Percentiles rank a stretch among this genome's conserved stretches.
These are phyloP conservation scores for Rhinolophus ferrumequinum DNA, from an alignment of 2,113 vertebrate genomes.

Conservation along the genomic window DNA sequence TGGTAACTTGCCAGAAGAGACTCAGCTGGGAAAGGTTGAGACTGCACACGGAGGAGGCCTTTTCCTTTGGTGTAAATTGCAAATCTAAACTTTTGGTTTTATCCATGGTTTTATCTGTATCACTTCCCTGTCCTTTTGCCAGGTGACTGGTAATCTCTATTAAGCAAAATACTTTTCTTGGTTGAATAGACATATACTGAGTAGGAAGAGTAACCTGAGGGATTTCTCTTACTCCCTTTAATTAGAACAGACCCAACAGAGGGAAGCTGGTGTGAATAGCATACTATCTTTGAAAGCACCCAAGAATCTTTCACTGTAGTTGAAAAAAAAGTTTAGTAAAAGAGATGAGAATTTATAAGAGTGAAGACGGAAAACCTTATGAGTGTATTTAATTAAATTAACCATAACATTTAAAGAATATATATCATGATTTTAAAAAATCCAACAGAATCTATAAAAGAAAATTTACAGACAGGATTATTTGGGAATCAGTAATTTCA, in stretches of 20 bases:
- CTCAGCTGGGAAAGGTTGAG: neutral
- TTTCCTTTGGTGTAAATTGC: neutral
- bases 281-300: neutral
- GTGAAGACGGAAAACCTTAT: neutral
- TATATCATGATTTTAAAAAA: neutral
- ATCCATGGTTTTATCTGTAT: neutral
- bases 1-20: neutral
- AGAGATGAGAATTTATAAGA: neutral
- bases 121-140: neutral
- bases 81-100: constrained; percentile 21
- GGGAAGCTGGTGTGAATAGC: neutral
- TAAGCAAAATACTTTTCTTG: constrained; percentile 26
- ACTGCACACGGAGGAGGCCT: neutral
- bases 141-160: neutral
- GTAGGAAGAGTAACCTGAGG: neutral
- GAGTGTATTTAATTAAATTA: constrained; percentile 2
- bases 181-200: neutral
- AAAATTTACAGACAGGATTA: constrained; percentile 22
- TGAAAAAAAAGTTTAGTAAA: neutral
- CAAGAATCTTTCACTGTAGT: neutral
- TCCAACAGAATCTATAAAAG: neutral
- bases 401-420: neutral
- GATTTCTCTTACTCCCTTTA: neutral
- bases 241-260: neutral
- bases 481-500: neutral